Evolutionary conservation across 1,140 invertebrate species (phyloP).

Genomic region (Belonocnema kinseyi): DNA sequence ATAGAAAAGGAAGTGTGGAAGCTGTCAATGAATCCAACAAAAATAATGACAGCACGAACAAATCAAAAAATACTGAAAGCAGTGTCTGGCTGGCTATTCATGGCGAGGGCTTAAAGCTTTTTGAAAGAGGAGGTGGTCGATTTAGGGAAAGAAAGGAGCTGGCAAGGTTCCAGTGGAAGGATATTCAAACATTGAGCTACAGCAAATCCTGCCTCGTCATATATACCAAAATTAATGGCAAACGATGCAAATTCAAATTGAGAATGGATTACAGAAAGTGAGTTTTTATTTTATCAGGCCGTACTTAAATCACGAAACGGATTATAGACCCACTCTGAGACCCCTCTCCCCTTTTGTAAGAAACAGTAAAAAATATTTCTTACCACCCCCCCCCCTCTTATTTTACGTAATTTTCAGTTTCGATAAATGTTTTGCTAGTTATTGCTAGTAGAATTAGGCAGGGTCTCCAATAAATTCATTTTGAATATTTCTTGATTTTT

Average conservation of each 20-base stretch:
- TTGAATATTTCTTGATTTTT: no score
- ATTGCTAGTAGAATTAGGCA: no score
- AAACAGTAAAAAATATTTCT: no score
- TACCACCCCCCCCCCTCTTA: no score
- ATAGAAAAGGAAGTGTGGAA: constrained; percentile 32
- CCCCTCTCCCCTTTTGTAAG: no score
- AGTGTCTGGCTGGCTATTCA: constrained; percentile 74
- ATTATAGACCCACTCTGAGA: no score
- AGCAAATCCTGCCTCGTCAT: constrained; percentile 84
- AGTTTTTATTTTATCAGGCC: constrained; percentile 49
- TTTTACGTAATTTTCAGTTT: no score
- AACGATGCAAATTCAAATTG: constrained; percentile 83
- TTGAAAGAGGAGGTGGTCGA: constrained; percentile 64
- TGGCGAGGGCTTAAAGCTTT: constrained; percentile 67
- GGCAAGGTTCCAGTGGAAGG: constrained; percentile 78
- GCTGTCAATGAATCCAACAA: constrained; percentile 45
- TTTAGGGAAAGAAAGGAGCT: constrained; percentile 66
- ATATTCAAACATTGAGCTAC: constrained; percentile 85
- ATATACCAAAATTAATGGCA: constrained; percentile 77
- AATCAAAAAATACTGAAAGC: constrained; percentile 64
- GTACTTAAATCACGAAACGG: no score
- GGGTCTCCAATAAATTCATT: no score
- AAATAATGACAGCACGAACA: constrained; percentile 48
- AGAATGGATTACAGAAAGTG: constrained; percentile 85
- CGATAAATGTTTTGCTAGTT: no score